Evolutionary conservation across 2,888 invertebrate genomes (phyloP), one percentile per base, ranked within the genome.

Genomic region (Xanthia icteritia): DNA sequence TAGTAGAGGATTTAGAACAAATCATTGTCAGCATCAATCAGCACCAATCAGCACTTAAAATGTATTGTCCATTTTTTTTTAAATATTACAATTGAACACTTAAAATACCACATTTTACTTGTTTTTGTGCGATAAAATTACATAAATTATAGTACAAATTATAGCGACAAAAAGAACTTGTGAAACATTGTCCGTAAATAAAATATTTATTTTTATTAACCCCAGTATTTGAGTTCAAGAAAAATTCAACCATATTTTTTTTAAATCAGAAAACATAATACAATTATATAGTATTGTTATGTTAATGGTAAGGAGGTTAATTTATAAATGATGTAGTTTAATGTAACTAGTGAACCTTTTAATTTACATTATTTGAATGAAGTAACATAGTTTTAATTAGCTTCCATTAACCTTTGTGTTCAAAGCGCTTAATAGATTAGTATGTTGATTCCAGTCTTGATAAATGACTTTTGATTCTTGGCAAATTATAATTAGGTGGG

Each of bases 301-400:
- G 27, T 31, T 51, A 75, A 75, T n/a, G 15, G 23, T 42, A 20
- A 51, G 8, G 9, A 61, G 54, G 31, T 42, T 20, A n/a, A 75
- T 63, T 54, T 54, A 76, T 61, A 51, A 61, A 61, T 75, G 15
- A 75, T 58, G 20, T 58, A 73, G 20, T 8, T 54, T 31, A 70
- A 45, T 72, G n/a, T 81, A 81, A 64, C 15, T 58, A 5, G 31
- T 51, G 8, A 36, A n/a, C 6, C 64, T 20, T 63, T 72, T n/a
- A 71, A 45, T 72, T 56, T 1, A 56, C 15, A 72, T 69, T 27
- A 58, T 58, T 80, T 64, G 0, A 64, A 64, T 48, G 2, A 51
- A 72, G 20, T 42, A 15, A 42, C 20, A 79, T n/a, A 4, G n/a
- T 2, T 71, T 71, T 23, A 63, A 80, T 72, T 64, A 80, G 39